A percentile compares a stretch with the other conserved stretches of the same genome.
Conservation (phyloP, 2,888 invertebrate genomes). For the Ormyrus rosae region DNA sequence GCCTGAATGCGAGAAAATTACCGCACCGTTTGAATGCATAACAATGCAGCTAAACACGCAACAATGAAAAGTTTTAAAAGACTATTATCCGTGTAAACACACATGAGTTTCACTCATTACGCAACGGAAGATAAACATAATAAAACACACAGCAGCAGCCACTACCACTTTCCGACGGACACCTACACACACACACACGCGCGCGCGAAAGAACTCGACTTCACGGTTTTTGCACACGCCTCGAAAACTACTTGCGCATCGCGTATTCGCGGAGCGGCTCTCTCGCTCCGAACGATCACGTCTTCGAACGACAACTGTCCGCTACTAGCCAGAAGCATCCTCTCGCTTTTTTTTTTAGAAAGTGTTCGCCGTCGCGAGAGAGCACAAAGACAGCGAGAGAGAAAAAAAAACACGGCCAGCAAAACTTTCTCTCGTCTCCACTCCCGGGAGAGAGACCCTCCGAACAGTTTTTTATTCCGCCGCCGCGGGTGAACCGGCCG, state of each 20-base stretch:
- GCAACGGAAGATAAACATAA: not conserved
- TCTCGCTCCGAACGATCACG: constrained; percentile 25
- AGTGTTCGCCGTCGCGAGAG: constrained; percentile 24
- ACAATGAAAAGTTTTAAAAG: too few species aligned
- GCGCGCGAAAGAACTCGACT: not conserved
- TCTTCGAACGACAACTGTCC: constrained; percentile 43
- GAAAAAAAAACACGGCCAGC: constrained; percentile 33
- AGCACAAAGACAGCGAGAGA: constrained; percentile 27
- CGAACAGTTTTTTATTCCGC: constrained; percentile 16
- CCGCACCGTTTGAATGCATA: not conserved
- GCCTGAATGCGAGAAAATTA: not conserved
- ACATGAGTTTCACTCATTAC: not conserved
- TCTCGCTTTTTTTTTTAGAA: constrained; percentile 39
- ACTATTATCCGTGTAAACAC: not conserved
- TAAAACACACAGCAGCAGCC: not conserved
- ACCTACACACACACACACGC: not conserved
- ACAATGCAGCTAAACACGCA: not conserved
- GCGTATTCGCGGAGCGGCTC: not conserved
- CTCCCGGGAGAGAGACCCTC: not conserved
- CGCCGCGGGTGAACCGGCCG: constrained; percentile 10
- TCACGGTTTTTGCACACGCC: not conserved
- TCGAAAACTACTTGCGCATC: not conserved
- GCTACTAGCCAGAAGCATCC: constrained; percentile 2
- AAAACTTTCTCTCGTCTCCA: constrained; percentile 38
- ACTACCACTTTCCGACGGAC: not conserved